Evolutionary conservation across 1,140 invertebrate species (phyloP), one percentile per base, ranked within the genome.

Genomic region (Penaeus vannamei): DNA sequence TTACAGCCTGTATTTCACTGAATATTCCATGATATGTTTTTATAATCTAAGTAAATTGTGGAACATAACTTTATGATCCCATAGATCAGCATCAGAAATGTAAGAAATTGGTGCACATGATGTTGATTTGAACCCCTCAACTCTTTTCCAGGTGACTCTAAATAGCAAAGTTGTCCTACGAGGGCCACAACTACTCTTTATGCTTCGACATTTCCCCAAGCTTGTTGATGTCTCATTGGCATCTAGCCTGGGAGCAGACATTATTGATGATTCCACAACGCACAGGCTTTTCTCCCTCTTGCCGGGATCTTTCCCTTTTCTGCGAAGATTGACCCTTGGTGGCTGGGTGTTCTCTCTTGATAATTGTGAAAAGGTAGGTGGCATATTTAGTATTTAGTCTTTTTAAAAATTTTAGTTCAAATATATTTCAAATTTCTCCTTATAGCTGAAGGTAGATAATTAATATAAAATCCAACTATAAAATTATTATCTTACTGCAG

Each of bases 181-280:
- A 19, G 94, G 94, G 0, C 94, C 94, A 1, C 93, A 94, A 62
- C 86, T 94, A 7, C 90, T 94, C 14, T 93, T 94, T 1, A 94
- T 94, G 91, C 92, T 94, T 20, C 92, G 93, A 0, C 93, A 93
- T 20, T 94, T 94, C 90, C 93, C 93, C 7, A 93, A 93, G 19
- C 92, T 94, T 19, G 93, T 94, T 89, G 94, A 94, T 90, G 92
- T 94, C 0, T 94, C 94, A 72, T 91, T 94, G 17, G 93, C 93
- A 20, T 91, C 90, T 60, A 92, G 91, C 20, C 93, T 91, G 84
- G 92, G 92, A 66, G 92, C 92, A n/a, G 93, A 93, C 4, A 90
- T 93, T 22, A 92, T 93, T 89, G 93, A 94, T 90, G 93, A 94
- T 91, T 93, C 94, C 90, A 94, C 93, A 80, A 93, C 93, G 17